Base-by-base conservation (phyloP, 1,140 invertebrate genomes). In the Anastrepha ludens region DNA sequence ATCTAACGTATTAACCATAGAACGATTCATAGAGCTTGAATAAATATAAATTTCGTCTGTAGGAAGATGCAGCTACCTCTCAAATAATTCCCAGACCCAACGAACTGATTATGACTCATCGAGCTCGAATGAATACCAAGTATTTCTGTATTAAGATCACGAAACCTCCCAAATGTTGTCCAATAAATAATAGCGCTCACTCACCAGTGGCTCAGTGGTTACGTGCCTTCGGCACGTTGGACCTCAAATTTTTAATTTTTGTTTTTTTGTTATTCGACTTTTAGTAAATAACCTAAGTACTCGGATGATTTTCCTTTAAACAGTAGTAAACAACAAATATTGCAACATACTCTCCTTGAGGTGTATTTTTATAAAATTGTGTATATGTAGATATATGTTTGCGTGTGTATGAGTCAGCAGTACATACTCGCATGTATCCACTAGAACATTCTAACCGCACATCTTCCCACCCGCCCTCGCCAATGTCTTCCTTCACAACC, bases 321-420 rank as follows among this genome's bases (percentile, higher is more conserved):
- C 6, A n/a, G 41, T 47, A 41, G 67, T 74, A 74, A 74, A 74
- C 67, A 74, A 74, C 41, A 67, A 41, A 29, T 17, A 74, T 70
- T 70, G 67, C 67, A 41, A 70, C 67, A 70, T 74, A n/a, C 67
- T 41, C 9, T 5, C 67, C 3, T 65, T 29, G 29, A 65, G 20
- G 20, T 65, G 64, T 65, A 9, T 7, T 39, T 62, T n/a, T 6
- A 62, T 20, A 62, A n/a, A n/a, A 62, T 1, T 17, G 9, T 8
- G 62, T 64, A 64, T 29, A 29, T 29, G 29, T 29, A 29, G n/a
- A n/a, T 29, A 29, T 29, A 29, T 29, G 29, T 29, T 29, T 29
- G 29, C 29, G 29, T 64, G n/a, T 64, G 1, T 64, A 64, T 64
- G 62, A 20, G 62, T 64, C 29, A 67, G 39, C 64, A 39, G 5